Evolutionary conservation across 1,140 invertebrate species (phyloP), one percentile per base, ranked within the genome.

Genomic region (Neodiprion pinetum): DNA sequence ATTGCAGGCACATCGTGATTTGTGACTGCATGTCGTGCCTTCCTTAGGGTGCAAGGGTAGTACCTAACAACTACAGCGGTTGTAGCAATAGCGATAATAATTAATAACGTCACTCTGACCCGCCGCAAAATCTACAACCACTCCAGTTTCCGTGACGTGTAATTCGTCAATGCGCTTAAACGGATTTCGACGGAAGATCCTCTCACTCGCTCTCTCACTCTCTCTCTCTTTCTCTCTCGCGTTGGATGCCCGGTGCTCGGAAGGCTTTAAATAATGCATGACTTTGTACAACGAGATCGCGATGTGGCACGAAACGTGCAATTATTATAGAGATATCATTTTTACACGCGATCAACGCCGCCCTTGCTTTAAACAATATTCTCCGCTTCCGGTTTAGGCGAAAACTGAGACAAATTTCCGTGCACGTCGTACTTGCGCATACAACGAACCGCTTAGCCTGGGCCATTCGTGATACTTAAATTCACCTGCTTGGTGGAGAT

Each of bases 141-240:
- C n/a, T 61, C 53, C 53, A 61, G 53, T 61, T 14, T 61, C 53
- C 53, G 53, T 61, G 53, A 61, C 11, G 53, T 61, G n/a, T 61
- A 61, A 69, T 50, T 70, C 73, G 67, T 69, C 40, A 49, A 74
- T 68, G 48, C 65, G 66, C 49, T 61, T 28, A 40, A 69, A 40
- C 73, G 28, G 48, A 74, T 50, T 40, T 61, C 48, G 23, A 61
- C 68, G 21, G 47, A 14, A 69, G 14, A 11, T 48, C 47, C 11
- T 48, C 40, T 69, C 72, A 48, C 47, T 12, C 47, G 12, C 72
- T 68, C 21, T 28, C 9, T 21, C 53, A 67, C 10, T 3, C 53
- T 21, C 53, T 73, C 10, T 3, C 53, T 50, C 14, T 48, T 7
- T 48, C 69, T 50, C 40, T 74, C 49, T 65, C 73, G 23, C 73